phyloP scores from a whole-genome alignment of 2,113 vertebrate genomes.

The Lepisosteus osseus region DNA sequence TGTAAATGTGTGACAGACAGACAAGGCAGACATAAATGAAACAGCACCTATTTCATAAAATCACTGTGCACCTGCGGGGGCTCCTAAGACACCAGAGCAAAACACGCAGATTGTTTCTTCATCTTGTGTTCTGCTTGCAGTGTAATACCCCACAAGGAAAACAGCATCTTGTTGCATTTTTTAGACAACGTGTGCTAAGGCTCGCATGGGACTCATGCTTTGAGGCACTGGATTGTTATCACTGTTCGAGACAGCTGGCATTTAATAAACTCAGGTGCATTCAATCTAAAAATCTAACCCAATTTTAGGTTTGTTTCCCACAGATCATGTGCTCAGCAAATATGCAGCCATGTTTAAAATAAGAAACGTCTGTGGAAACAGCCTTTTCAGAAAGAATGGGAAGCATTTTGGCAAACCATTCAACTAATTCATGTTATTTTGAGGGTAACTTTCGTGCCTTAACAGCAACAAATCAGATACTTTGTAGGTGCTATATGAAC shows the following conservation, averaged over 20 bases:
- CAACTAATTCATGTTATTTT: no score
- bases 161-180: not conserved
- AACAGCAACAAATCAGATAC: no score
- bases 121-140: no score
- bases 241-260: not conserved
- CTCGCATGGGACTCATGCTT: not conserved
- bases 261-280: not conserved
- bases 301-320: not conserved
- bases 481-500: no score
- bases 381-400: no score
- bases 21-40: no score
- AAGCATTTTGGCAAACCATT: not conserved
- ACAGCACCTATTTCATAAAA: no score
- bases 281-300: not conserved
- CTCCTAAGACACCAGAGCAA: no score
- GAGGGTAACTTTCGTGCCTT: no score
- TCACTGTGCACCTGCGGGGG: no score
- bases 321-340: not conserved
- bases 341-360: not conserved
- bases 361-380: not conserved
- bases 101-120: no score
- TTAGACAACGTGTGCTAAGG: not conserved
- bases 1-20: no score
- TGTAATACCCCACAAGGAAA: not conserved
- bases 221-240: slow-evolving; percentile 5